A percentile compares a stretch with the other conserved stretches of the same genome.
phyloP scores from a whole-genome alignment of 2,113 vertebrate genomes.

The Syngnathus typhle region DNA sequence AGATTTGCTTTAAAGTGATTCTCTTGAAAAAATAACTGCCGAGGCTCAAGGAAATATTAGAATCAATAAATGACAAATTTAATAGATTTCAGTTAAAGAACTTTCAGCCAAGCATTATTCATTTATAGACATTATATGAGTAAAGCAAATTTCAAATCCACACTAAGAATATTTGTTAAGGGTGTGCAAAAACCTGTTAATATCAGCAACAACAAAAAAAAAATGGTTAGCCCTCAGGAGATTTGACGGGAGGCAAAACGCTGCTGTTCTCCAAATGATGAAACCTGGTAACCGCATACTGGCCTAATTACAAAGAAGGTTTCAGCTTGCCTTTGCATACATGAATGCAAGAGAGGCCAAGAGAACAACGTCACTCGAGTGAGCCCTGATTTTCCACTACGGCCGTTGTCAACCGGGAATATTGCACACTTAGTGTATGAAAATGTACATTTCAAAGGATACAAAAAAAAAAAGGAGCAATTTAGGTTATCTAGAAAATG shows the following conservation, averaged over 20 bases:
- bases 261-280: conserved; percentile 11
- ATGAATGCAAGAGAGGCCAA: conserved; percentile 40
- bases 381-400: conserved; percentile 15
- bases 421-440: conserved; percentile 35
- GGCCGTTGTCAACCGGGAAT: conserved; percentile 19
- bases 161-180: not conserved
- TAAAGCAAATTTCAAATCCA: conserved; percentile 22
- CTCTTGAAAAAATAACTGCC: not conserved
- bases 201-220: conserved; percentile 39
- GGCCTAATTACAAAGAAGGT: conserved; percentile 42
- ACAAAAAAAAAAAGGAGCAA: not conserved
- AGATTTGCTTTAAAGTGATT: not conserved
- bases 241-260: conserved; percentile 32
- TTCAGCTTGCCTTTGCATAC: conserved; percentile 48
- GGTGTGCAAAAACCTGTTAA: conserved; percentile 42
- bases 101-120: conserved; percentile 39
- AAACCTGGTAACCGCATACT: conserved; percentile 47
- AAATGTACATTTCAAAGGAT: not conserved
- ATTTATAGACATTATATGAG: conserved; percentile 45
- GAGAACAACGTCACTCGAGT: conserved; percentile 19
- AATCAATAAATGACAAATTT: conserved; percentile 40
- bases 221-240: conserved; percentile 32
- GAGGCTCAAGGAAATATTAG: not conserved
- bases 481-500: not conserved
- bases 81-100: conserved; percentile 46